Conservation (phyloP, 2,888 invertebrate genomes). For the Tanaodytes sp. region DNA sequence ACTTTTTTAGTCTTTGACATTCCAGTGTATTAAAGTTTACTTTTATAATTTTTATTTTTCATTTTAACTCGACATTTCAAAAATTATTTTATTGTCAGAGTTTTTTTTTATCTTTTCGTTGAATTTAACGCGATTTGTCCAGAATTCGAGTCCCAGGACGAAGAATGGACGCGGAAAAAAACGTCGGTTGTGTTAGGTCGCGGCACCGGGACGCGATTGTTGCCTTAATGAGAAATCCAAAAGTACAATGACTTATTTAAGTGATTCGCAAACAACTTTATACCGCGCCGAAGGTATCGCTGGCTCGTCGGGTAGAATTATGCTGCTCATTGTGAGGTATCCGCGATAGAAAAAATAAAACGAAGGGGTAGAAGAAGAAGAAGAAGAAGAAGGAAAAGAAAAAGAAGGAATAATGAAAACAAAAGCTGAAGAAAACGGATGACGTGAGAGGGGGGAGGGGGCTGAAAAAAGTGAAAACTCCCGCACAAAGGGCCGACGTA, state of each 20-base stretch:
- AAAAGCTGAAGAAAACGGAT: not conserved
- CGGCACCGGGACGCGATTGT: slow-evolving; percentile 22
- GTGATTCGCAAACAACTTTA: slow-evolving; percentile 35
- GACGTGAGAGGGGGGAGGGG: slow-evolving; percentile 14
- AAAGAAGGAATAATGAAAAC: not conserved
- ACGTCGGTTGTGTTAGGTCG: no score
- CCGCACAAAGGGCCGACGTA: slow-evolving; percentile 49
- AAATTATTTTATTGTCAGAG: no score
- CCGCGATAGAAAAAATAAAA: slow-evolving; percentile 40
- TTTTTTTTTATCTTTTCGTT: no score
- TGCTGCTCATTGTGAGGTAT: slow-evolving; percentile 39
- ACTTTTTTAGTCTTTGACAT: no score
- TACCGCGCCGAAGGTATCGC: slow-evolving; percentile 23
- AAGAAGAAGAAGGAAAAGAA: not conserved
- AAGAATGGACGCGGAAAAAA: no score
- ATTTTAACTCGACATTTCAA: no score
- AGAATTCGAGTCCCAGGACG: no score
- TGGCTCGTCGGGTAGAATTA: slow-evolving; percentile 36
- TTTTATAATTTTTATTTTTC: no score
- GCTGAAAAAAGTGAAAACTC: slow-evolving; percentile 31
- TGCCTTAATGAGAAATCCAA: slow-evolving; percentile 38
- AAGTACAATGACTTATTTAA: slow-evolving; percentile 45
- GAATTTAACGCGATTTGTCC: no score
- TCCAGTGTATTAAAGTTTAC: no score
- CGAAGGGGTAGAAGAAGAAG: no score